phyloP scores from a whole-genome alignment of 2,888 invertebrate genomes.

The Blastobasis adustella region DNA sequence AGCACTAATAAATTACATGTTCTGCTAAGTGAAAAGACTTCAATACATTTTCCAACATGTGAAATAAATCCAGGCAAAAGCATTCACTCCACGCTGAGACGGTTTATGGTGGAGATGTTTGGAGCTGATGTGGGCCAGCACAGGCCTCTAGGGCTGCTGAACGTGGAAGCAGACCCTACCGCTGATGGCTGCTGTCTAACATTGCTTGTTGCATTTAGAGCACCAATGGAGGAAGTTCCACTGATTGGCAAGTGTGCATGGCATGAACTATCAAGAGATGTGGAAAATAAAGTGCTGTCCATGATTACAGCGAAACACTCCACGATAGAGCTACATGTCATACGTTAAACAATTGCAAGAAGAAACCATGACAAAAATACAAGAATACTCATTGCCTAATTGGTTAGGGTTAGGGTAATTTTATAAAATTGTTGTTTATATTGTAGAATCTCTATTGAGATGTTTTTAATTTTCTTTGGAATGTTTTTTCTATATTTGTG shows the following conservation, averaged over 20 bases:
- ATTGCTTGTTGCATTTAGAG: constrained; percentile 86
- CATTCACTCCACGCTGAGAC: constrained; percentile 88
- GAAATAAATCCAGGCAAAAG: constrained; percentile 91
- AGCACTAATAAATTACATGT: constrained; percentile 89
- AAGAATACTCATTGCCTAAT: constrained; percentile 19
- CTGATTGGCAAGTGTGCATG: constrained; percentile 92
- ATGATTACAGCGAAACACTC: constrained; percentile 83
- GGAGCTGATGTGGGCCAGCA: constrained; percentile 90
- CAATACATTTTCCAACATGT: constrained; percentile 89
- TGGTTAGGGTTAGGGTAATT: too few species aligned
- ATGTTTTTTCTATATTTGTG: too few species aligned
- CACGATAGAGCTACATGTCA: constrained; percentile 87
- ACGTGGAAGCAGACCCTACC: constrained; percentile 79
- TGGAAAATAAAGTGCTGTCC: constrained; percentile 80
- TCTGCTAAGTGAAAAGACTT: constrained; percentile 88
- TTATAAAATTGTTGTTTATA: too few species aligned
- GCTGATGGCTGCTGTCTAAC: constrained; percentile 89
- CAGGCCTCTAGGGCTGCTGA: constrained; percentile 86
- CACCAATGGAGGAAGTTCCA: constrained; percentile 89
- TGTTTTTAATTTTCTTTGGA: too few species aligned
- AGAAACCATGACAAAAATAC: background rate
- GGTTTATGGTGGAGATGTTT: constrained; percentile 94
- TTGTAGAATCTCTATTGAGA: too few species aligned
- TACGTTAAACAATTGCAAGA: constrained; percentile 70
- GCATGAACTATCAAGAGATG: constrained; percentile 84